Conservation (phyloP, 2,113 vertebrate species). For the Murina feae region DNA sequence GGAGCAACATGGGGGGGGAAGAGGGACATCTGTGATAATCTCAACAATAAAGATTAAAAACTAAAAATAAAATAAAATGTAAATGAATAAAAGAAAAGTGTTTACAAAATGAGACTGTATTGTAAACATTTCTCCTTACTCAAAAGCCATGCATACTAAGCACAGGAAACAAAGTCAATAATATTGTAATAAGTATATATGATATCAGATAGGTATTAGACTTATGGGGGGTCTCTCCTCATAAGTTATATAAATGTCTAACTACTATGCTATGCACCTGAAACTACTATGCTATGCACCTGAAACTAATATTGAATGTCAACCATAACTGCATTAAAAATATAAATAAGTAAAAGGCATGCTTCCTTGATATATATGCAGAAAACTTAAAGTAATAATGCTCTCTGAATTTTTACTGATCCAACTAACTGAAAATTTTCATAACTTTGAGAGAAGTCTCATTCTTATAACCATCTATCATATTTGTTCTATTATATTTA, state of each 20-base stretch:
- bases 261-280: not conserved
- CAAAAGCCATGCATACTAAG: not conserved
- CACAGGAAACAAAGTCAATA: not conserved
- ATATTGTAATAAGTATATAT: not conserved
- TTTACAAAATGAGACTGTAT: not conserved
- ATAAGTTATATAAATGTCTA: not conserved
- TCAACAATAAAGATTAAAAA: no score
- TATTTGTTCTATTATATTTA: not conserved
- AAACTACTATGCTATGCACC: not conserved
- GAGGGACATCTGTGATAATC: no score
- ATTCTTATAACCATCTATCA: not conserved
- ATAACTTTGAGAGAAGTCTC: not conserved
- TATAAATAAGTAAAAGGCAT: not conserved
- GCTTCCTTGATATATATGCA: not conserved
- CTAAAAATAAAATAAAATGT: slow-evolving; percentile 1
- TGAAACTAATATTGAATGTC: not conserved
- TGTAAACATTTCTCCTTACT: slow-evolving; percentile 22
- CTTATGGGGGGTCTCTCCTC: not conserved
- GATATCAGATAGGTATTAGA: not conserved
- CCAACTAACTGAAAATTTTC: slow-evolving; percentile 4
- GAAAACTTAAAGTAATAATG: not conserved
- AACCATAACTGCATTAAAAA: not conserved
- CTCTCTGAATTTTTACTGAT: not conserved
- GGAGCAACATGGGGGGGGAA: no score
- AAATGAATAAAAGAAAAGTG: not conserved